Evolutionary conservation across 2,113 vertebrate species (phyloP).

Genomic region (Semicossyphus pulcher): DNA sequence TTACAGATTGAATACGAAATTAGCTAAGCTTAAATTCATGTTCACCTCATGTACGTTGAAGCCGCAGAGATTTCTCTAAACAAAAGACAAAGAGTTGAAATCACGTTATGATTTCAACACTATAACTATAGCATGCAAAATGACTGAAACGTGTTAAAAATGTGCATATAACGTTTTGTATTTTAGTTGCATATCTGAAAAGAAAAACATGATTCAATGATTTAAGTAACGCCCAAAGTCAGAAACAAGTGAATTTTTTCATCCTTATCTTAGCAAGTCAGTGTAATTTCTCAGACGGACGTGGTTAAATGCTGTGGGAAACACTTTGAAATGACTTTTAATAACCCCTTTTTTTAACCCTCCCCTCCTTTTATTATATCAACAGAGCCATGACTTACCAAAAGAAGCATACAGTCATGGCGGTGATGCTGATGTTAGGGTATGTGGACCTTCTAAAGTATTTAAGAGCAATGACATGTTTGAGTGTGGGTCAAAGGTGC

Average conservation of each 20-base stretch:
- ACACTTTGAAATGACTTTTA: constrained; percentile 56
- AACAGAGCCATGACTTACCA: constrained; percentile 78
- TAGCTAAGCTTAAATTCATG: background rate
- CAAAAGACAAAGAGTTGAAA: no score
- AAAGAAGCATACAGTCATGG: constrained; percentile 79
- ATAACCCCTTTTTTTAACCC: constrained; percentile 70
- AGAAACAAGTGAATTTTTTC: background rate
- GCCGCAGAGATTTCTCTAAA: no score
- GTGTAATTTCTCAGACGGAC: no score
- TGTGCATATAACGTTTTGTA: background rate
- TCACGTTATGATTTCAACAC: background rate
- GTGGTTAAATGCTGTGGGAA: constrained; percentile 44
- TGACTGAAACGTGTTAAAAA: background rate
- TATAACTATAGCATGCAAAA: background rate
- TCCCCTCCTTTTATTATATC: constrained; percentile 66
- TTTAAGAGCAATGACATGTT: constrained; percentile 19
- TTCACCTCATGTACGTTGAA: no score
- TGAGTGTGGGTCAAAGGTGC: constrained; percentile 25
- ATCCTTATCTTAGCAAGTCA: no score
- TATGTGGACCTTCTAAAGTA: constrained; percentile 68
- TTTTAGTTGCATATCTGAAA: background rate
- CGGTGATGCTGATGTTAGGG: constrained; percentile 72
- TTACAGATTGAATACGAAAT: background rate
- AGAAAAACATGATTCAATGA: background rate
- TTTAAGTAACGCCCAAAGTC: background rate